Percentiles rank a stretch among this genome's conserved stretches.
These are phyloP conservation scores for Hoplostethus atlanticus DNA, from an alignment of 2,797 vertebrate genomes.

Conservation along the genomic window DNA sequence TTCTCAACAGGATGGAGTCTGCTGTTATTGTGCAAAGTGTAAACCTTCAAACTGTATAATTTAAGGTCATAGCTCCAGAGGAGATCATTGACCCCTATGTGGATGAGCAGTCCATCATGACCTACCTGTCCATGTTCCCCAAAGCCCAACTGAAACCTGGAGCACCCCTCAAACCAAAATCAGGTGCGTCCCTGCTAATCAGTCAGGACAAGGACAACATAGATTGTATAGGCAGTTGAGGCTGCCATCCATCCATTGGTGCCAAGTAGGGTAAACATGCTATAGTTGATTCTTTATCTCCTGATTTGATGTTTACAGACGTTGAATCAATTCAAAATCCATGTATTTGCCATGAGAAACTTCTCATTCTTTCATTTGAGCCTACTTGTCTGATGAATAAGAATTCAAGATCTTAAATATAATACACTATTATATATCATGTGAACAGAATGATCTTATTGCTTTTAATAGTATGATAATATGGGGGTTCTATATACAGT, in stretches of 20 bases:
- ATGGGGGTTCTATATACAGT: too few species aligned
- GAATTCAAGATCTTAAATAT: background rate
- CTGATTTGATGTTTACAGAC: too few species aligned
- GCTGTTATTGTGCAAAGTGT: background rate
- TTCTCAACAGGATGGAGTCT: conserved; percentile 33
- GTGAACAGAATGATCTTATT: background rate
- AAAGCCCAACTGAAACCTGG: conserved; percentile 88
- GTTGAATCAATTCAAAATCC: too few species aligned
- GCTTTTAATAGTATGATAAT: too few species aligned
- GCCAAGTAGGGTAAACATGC: background rate
- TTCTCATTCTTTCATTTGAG: too few species aligned
- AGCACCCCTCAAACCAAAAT: conserved; percentile 73
- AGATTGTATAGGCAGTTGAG: too few species aligned
- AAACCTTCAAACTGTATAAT: background rate
- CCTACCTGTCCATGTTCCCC: conserved; percentile 88
- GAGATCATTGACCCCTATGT: conserved; percentile 88
- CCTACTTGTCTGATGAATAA: too few species aligned
- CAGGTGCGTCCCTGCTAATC: conserved; percentile 3
- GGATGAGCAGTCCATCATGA: conserved; percentile 89
- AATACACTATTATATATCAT: background rate
- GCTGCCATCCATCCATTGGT: too few species aligned
- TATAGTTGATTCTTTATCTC: too few species aligned
- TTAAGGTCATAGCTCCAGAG: conserved; percentile 73
- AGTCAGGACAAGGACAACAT: background rate
- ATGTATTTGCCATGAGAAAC: too few species aligned